Evolutionary conservation across 2,113 vertebrate genomes (phyloP).

Genomic region (Protobothrops flavoviridis): DNA sequence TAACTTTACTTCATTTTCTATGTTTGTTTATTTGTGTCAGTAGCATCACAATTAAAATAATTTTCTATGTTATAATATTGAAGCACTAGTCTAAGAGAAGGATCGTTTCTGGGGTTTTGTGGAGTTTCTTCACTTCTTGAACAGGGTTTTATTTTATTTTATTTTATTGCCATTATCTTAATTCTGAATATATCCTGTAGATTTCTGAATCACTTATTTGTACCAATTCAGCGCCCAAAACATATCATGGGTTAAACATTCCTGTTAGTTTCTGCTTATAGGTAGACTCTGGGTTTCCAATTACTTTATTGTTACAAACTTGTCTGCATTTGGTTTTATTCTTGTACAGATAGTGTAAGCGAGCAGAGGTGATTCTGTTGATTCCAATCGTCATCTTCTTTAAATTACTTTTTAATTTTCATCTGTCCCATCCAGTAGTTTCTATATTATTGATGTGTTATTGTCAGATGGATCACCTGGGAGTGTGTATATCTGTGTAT

Average conservation of each 20-base stretch:
- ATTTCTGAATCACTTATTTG: neutral
- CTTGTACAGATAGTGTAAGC: neutral
- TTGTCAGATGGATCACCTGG: neutral
- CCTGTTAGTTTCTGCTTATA: neutral
- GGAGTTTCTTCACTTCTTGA: neutral
- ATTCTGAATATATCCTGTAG: neutral
- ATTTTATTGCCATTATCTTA: neutral
- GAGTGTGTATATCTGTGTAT: neutral
- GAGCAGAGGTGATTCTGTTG: neutral
- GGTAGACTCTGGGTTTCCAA: neutral
- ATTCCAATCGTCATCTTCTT: neutral
- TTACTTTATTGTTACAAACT: neutral
- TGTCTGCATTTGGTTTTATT: neutral
- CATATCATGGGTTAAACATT: neutral
- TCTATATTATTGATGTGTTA: neutral
- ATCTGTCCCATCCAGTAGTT: neutral
- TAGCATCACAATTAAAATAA: neutral
- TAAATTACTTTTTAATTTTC: neutral
- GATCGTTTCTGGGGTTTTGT: neutral
- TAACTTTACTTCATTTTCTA: neutral
- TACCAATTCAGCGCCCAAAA: neutral
- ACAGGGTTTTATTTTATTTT: neutral
- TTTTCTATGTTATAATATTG: neutral
- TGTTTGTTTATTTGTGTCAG: neutral
- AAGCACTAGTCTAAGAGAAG: neutral